Evolutionary conservation across 2,113 vertebrate genomes (phyloP), one percentile per base, ranked within the genome.

Genomic region (Myrmecobius fasciatus): DNA sequence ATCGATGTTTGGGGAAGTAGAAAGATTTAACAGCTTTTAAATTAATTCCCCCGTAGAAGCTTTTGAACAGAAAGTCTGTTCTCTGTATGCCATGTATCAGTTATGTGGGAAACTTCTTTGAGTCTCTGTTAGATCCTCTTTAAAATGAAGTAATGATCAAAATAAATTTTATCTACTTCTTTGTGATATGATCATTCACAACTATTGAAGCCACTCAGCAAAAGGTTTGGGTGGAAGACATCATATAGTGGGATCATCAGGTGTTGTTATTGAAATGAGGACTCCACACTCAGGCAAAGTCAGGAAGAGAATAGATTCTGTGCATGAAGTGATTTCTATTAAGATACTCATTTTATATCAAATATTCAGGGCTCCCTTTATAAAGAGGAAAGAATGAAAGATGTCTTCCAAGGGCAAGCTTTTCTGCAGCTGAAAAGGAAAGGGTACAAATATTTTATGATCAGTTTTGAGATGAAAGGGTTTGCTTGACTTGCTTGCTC

Each of bases 401-500:
- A 89, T 92, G 91, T 97, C 96, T 98, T 97, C 90, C 90, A 93
- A 97, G 94, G 96, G 67, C 92, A 97, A 90, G 95, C 95, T 95
- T 97, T 96, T 94, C 92, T 91, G 94, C 28, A 25, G 47, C 0
- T 0, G 89, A 96, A 92, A 97, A 97, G 1, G 89, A 96, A 96
- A 97, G 92, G 96, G 93, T 95, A 96, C 97, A 97, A 97, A 97
- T 98, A 98, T 97, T 98, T 98, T 97, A 98, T 96, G 97, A 97
- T 96, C 93, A 9, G 12, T 97, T 98, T 97, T 96, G 96, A 98
- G 98, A 98, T 98, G 97, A 98, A 98, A 98, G 96, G 96, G 24
- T 93, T 92, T 94, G 95, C 95, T 97, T 97, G 92, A 92, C 96
- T 96, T 95, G 43, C 52, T 83, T 93, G 96, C 95, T 96, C 96